Conservation (phyloP, 35 echinoderm and acorn worm species). For the Ophiothrix spiculata region DNA sequence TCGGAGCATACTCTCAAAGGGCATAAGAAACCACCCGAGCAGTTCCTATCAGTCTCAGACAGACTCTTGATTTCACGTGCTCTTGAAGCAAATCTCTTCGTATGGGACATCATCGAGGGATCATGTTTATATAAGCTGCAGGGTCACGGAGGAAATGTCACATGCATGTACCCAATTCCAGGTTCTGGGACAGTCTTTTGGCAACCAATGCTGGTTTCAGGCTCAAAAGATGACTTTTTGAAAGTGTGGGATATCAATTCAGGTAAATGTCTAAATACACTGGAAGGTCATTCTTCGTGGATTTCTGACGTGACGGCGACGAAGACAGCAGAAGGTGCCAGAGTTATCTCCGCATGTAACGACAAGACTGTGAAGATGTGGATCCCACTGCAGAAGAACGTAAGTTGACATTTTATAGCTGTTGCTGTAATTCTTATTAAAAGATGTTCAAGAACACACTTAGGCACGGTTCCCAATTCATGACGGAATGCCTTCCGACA, state of each 20-base stretch:
- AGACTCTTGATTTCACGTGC: constrained; percentile 17
- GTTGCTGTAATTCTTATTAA: background rate
- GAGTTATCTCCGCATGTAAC: constrained; percentile 74
- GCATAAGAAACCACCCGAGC: constrained; percentile 13
- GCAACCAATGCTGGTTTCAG: constrained; percentile 28
- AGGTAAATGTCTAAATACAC: constrained; percentile 33
- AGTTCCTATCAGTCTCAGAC: constrained; percentile 6
- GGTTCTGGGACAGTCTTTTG: background rate
- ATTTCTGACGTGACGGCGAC: constrained; percentile 68
- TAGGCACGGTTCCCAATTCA: background rate
- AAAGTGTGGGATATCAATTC: constrained; percentile 63
- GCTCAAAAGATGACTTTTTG: constrained; percentile 69
- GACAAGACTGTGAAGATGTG: constrained; percentile 83
- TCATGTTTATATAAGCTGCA: background rate
- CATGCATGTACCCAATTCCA: background rate
- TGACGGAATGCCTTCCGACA: no score
- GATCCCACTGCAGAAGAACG: constrained; percentile 44
- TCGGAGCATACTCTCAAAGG: constrained; percentile 10
- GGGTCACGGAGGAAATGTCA: constrained; percentile 42
- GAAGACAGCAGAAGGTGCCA: constrained; percentile 6
- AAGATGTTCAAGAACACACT: background rate
- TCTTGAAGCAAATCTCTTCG: background rate
- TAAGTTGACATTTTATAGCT: constrained; percentile 16
- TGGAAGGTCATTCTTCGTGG: constrained; percentile 87
- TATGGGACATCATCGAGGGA: constrained; percentile 21